Evolutionary conservation across 2,888 invertebrate species (phyloP), one percentile per base, ranked within the genome.

Genomic region (Nymphalis c-album): DNA sequence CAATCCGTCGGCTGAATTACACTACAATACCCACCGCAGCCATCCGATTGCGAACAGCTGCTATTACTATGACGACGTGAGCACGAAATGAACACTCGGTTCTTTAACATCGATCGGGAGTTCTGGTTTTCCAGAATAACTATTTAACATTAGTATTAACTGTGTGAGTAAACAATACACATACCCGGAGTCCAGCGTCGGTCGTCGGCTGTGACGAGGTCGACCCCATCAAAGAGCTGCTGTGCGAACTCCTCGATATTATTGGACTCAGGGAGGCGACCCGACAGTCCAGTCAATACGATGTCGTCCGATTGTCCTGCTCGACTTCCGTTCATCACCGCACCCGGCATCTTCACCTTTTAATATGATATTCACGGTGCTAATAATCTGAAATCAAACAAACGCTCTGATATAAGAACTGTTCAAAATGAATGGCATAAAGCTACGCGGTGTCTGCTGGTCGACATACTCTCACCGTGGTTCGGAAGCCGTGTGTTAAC

Each of bases 211-310:
- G 97, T 98, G 71, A 99, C 96, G 93, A 99, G 95, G 85, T 99
- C 99, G 57, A 97, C 94, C 64, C 97, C 97, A 71, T 96, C 96
- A 86, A 98, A 96, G 64, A 99, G 94, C 86, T 98, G 96, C 79
- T 96, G 94, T 80, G 96, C 96, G 89, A 99, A 99, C 91, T 99
- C 99, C 76, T 97, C 97, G 81, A 99, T 96, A 87, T 93, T 96
- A 78, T 95, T 94, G 73, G 97, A 97, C 90, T 99, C 97, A 16
- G 99, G 99, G 77, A 99, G 94, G 74, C 98, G 95, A 67, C 96
- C 96, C 66, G 97, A 97, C 77, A 97, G 93, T 22, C 98, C 97
- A 60, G 95, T 94, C 80, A 98, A 95, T 78, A 97, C 97, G 77
- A 97, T 94, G 77, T 96, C 95, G 73, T 95, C 95, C 60, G 92